These are phyloP conservation scores for Pipistrellus kuhlii DNA, from an alignment of 2,797 vertebrate species.

Conservation along the genomic window DNA sequence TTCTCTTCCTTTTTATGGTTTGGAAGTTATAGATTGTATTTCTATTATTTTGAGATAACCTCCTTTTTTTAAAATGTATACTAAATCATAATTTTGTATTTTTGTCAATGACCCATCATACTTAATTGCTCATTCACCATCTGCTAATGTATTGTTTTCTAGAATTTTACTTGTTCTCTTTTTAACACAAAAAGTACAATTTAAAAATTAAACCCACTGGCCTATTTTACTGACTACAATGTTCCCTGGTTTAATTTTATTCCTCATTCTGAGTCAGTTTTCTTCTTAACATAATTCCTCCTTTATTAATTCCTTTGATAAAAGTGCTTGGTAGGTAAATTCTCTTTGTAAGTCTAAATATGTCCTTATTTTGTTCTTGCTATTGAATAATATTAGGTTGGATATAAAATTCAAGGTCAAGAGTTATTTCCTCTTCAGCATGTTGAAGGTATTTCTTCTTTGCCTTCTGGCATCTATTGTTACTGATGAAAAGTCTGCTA, in stretches of 20 bases:
- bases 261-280: neutral
- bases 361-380: neutral
- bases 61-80: neutral
- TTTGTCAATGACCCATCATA: neutral
- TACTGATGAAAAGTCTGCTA: neutral
- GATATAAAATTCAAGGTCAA: neutral
- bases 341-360: neutral
- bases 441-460: neutral
- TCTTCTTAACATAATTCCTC: neutral
- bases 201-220: slow-evolving; percentile 2
- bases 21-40: neutral
- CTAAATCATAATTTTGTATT: neutral
- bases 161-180: neutral
- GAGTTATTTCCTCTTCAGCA: neutral
- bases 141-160: neutral
- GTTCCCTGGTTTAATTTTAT: neutral
- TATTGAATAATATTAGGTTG: neutral
- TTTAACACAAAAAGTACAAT: neutral
- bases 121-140: neutral
- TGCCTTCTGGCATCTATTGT: neutral
- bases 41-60: neutral
- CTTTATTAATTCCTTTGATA: neutral
- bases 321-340: neutral
- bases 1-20: neutral
- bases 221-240: neutral